Percentiles rank a stretch among this genome's conserved stretches.
These are phyloP conservation scores for Orchestes rusci DNA, from an alignment of 2,888 invertebrate species.

Conservation along the genomic window DNA sequence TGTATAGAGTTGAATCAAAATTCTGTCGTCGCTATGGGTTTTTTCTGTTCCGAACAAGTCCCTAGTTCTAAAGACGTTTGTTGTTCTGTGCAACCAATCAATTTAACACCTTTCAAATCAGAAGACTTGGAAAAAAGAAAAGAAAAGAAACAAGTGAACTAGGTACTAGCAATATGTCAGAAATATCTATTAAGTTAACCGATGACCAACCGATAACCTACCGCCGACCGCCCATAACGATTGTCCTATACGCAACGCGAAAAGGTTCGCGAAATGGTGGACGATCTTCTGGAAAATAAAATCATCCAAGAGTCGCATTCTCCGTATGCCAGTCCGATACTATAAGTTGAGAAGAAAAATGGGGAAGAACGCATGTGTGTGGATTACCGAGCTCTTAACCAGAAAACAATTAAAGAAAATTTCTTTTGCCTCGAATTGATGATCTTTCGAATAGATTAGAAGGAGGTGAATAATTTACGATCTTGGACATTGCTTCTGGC, in stretches of 20 bases:
- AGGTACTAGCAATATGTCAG: slow-evolving; percentile 3
- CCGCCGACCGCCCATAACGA: slow-evolving; percentile 21
- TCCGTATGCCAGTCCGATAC: slow-evolving; percentile 21
- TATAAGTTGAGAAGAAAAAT: slow-evolving; percentile 24
- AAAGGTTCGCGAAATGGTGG: slow-evolving; percentile 20
- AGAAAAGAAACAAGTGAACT: neutral
- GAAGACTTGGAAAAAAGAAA: neutral
- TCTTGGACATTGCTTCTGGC: slow-evolving; percentile 11
- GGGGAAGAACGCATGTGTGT: slow-evolving; percentile 30
- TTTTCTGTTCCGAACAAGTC: neutral
- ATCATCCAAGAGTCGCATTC: slow-evolving; percentile 21
- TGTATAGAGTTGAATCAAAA: neutral
- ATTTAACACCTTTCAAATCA: no score
- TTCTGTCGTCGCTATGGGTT: neutral
- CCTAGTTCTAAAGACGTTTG: no score
- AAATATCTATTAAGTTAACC: slow-evolving; percentile 13
- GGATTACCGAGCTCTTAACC: slow-evolving; percentile 35
- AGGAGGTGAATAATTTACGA: slow-evolving; percentile 30
- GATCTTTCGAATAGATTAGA: slow-evolving; percentile 26
- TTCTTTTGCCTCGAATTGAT: slow-evolving; percentile 32
- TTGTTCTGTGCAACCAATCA: no score
- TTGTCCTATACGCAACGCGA: slow-evolving; percentile 21
- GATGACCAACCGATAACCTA: slow-evolving; percentile 23
- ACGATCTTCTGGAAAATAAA: slow-evolving; percentile 11
- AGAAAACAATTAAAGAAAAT: slow-evolving; percentile 32